Percentiles rank a stretch among this genome's conserved stretches.
Evolutionary conservation across 1,140 invertebrate genomes (phyloP).

Genomic region (Cydia splendana): DNA sequence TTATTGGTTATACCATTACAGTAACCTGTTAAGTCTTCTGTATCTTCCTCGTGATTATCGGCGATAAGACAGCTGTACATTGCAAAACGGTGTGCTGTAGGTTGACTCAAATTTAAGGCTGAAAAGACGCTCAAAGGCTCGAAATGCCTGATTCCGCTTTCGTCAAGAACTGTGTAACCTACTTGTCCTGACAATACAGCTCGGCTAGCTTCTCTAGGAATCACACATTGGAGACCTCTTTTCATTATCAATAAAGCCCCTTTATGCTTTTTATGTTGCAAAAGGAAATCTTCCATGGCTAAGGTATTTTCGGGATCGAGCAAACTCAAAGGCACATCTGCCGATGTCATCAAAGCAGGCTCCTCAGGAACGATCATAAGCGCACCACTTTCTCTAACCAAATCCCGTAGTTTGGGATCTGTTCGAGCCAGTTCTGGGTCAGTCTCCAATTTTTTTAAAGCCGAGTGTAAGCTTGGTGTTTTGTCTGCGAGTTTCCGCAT

Average conservation of each 20-base stretch:
- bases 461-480: slow-evolving; percentile 81
- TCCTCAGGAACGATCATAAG: slow-evolving; percentile 85
- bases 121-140: slow-evolving; percentile 88
- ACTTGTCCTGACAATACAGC: slow-evolving; percentile 87
- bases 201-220: slow-evolving; percentile 86
- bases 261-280: slow-evolving; percentile 80
- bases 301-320: slow-evolving; percentile 84
- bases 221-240: slow-evolving; percentile 87
- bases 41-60: slow-evolving; percentile 78
- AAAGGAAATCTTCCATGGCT: slow-evolving; percentile 88
- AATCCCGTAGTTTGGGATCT: slow-evolving; percentile 84
- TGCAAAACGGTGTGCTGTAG: slow-evolving; percentile 82
- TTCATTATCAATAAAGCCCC: slow-evolving; percentile 87
- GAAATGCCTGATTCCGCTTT: slow-evolving; percentile 87
- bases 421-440: slow-evolving; percentile 84
- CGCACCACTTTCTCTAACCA: slow-evolving; percentile 86
- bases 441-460: slow-evolving; percentile 82
- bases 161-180: slow-evolving; percentile 88
- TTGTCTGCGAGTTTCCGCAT: slow-evolving; percentile 86
- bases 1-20: slow-evolving; percentile 74
- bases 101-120: slow-evolving; percentile 83
- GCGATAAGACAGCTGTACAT: slow-evolving; percentile 83
- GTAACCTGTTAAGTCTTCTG: slow-evolving; percentile 70
- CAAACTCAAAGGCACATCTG: slow-evolving; percentile 83
- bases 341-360: slow-evolving; percentile 81